Evolutionary conservation across 2,888 invertebrate genomes (phyloP), one percentile per base, ranked within the genome.

Genomic region (Philopedon plagiatum): DNA sequence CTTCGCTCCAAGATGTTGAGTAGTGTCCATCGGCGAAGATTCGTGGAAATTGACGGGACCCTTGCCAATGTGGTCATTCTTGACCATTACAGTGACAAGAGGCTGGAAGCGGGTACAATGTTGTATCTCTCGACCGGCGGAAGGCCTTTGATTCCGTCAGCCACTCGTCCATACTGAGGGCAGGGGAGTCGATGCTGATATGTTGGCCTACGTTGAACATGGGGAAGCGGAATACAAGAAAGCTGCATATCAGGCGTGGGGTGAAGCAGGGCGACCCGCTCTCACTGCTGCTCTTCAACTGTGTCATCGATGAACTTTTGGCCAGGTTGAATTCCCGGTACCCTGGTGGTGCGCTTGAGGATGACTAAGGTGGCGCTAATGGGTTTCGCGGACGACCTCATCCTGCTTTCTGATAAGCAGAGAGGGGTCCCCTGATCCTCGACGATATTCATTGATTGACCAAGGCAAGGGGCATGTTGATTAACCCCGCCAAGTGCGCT

Each of bases 41-140:
- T 34, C 34, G 2, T 11, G 11, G 11, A 34, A 9, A 11, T 34
- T 5, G 34, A 34, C 34, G 34, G 34, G 11, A 34, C 34, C 34
- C 11, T 85, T 9, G 34, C 34, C 9, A 34, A 34, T 11, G 34
- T 34, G 7, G 7, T 34, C 9, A 34, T 34, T 11, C 34, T 34
- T 5, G 34, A 34, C 11, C 34, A 34, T 11, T 34, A 34, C 34
- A 34, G 5, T 9, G 11, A 11, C 34, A 11, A 34, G 11, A 34
- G 34, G 34, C 34, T 34, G 34, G 34, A 34, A 4, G 34, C 9
- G 34, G 34, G 11, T 34, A 34, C 34, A 34, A 34, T 34, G 34
- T 34, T 34, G 34, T 34, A 11, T 34, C 34, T 34, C 34, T 34
- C 7, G 34, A 34, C 34, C 34, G 5, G 34, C 7, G 34, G 11